Evolutionary conservation across 2,113 vertebrate genomes (phyloP).

Genomic region (cat (Felis catus)): F.catus_Fca126_mat1.0 CM031414.1:37280001-37280500

Average conservation of each 20-base stretch:
- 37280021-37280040: background rate
- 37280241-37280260: background rate
- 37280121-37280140: background rate
- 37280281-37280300: background rate
- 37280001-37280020: background rate
- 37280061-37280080: background rate
- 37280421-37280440: background rate
- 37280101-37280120: background rate
- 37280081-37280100: background rate
- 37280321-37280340: background rate
- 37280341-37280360: background rate
- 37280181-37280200: background rate
- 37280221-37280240: background rate
- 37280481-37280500: background rate
- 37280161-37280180: constrained; percentile 45
- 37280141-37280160: background rate
- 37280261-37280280: background rate
- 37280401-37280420: background rate
- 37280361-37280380: background rate
- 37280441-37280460: background rate
- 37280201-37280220: background rate
- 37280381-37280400: background rate
- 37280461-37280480: background rate
- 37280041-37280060: background rate
- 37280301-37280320: background rate